Base-by-base conservation (phyloP, 2,797 vertebrate species). In the Triplophysa yarkandensis region DNA sequence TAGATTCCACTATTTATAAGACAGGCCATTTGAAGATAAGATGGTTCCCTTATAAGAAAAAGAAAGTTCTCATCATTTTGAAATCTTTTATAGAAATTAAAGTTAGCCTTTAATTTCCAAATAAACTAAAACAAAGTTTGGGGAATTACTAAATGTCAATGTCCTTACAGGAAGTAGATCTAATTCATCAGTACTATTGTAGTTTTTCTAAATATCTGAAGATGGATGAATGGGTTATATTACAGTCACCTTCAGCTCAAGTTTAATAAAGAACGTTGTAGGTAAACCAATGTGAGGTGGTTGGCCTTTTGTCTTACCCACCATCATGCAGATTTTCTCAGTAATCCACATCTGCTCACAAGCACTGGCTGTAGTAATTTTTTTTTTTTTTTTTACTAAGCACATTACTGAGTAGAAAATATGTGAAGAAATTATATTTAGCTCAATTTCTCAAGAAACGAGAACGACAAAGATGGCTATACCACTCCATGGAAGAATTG, bases 301-400 rank as follows among this genome's bases (percentile, higher is more conserved):
- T 52, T 58, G 16, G n/a, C 44, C 23, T 62, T 34, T 23, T 48
- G 46, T 61, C 43, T 62, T 54, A 72, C 70, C 69, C 60, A 64
- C 60, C 25, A 0, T 54, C 21, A n/a, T 25, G 21, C 48, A 39
- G 48, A 32, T 58, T 58, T 19, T 58, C 28, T 10, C 55, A 58
- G 28, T 19, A 34, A 58, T 58, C 55, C 30, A 19, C 17, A 58
- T 58, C 30, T 57, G 27, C 23, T 14, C 23, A 3, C 13, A 44
- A 21, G 5, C 43, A 52, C 7, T 52, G 32, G 50, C 48, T 13
- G 7, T 46, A 62, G 55, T 48, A 25, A 62, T 25, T 25, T 10
- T 7, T 6, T 54, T 27, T 16, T 10, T 11, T 50, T 21, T 0
- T 11, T 21, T 25, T 30, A 46, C 41, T 44, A 10, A 30, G 36